Conservation (phyloP, 2,888 invertebrate genomes). For the Agriotes lineatus region DNA sequence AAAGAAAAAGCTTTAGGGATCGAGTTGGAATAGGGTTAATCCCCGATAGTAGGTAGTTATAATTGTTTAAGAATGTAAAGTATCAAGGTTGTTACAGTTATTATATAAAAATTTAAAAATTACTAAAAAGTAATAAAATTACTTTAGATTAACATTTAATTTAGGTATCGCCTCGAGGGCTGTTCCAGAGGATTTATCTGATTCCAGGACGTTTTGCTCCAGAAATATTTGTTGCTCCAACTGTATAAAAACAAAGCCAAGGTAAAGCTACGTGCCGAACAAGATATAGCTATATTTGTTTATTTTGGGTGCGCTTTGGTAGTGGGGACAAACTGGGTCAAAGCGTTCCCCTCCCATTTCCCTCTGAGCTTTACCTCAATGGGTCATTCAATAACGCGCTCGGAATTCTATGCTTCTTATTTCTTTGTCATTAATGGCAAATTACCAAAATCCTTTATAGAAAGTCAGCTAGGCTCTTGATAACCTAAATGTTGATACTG, state of each 20-base stretch:
- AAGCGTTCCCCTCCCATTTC: slow-evolving; percentile 47
- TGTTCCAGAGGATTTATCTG: not conserved
- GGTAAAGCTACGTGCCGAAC: slow-evolving; percentile 36
- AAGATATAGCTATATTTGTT: slow-evolving; percentile 47
- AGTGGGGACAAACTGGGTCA: slow-evolving; percentile 51
- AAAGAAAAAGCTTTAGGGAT: too few species aligned
- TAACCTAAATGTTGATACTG: too few species aligned
- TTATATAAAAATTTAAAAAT: too few species aligned
- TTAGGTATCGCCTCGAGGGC: too few species aligned
- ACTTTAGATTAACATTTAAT: too few species aligned
- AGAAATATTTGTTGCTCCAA: slow-evolving; percentile 7
- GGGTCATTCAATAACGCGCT: slow-evolving; percentile 52
- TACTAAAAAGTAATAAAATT: too few species aligned
- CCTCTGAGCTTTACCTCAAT: slow-evolving; percentile 51
- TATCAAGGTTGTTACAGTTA: too few species aligned
- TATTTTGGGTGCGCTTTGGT: slow-evolving; percentile 46
- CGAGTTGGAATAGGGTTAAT: too few species aligned
- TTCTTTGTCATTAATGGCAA: slow-evolving; percentile 35
- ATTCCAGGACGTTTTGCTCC: not conserved
- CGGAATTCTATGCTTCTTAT: slow-evolving; percentile 32
- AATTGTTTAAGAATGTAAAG: too few species aligned
- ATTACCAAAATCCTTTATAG: slow-evolving; percentile 1
- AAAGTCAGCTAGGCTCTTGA: not conserved
- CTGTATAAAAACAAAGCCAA: slow-evolving; percentile 37
- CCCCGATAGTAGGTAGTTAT: too few species aligned